Evolutionary conservation across 2,888 invertebrate species (phyloP).

Genomic region (Xestia c-nigrum): DNA sequence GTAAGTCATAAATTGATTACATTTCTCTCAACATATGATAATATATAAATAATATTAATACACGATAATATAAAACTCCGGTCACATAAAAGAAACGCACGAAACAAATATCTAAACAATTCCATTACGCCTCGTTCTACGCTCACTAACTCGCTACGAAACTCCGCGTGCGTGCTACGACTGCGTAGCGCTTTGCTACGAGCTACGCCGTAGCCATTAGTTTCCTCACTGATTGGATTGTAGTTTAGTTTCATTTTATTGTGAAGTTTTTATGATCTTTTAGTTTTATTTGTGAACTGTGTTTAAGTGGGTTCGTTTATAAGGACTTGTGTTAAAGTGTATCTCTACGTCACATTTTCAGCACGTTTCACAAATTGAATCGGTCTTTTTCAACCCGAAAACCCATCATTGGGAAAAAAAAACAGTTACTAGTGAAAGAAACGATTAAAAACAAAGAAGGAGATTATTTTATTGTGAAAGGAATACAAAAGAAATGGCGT

Average conservation of each 20-base stretch:
- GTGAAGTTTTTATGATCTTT: conserved; percentile 10
- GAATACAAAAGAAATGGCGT: not conserved
- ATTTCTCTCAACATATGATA: not conserved
- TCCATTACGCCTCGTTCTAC: conserved; percentile 38
- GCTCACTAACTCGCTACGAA: conserved; percentile 50
- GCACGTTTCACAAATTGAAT: not conserved
- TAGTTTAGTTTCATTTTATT: conserved; percentile 34
- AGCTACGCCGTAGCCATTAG: conserved; percentile 48
- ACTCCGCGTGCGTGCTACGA: conserved; percentile 62
- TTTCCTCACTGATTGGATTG: conserved; percentile 40
- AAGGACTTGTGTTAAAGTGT: not conserved
- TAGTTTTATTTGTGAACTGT: not conserved
- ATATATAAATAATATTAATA: conserved; percentile 14
- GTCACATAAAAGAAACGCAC: conserved; percentile 20
- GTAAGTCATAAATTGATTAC: not conserved
- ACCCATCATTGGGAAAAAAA: not conserved
- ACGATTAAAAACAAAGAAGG: not conserved
- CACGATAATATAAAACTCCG: conserved; percentile 3
- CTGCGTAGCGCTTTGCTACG: conserved; percentile 55
- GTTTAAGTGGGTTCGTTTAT: conserved; percentile 11
- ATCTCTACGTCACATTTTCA: not conserved
- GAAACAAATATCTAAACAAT: conserved; percentile 50
- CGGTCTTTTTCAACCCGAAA: too few species aligned
- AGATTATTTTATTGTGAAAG: not conserved
- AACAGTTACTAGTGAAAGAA: not conserved